Conservation (phyloP, 23 tunicate species). For the Ascidia mentula region DNA sequence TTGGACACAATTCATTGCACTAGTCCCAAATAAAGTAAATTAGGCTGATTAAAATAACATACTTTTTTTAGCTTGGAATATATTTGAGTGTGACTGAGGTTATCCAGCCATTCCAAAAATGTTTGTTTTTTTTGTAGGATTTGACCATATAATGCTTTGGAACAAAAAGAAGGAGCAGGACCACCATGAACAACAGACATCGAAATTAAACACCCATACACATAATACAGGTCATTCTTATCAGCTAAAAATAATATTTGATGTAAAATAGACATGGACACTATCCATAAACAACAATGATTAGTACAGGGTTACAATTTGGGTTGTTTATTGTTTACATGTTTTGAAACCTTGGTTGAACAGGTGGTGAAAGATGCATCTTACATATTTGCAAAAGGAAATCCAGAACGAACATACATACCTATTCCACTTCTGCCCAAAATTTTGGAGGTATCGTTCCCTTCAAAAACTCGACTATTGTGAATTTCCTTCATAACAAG, state of each 20-base stretch:
- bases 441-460: background rate
- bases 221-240: conserved; percentile 11
- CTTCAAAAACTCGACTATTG: conserved; percentile 8
- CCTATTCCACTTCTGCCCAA: background rate
- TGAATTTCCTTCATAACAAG: conserved; percentile 8
- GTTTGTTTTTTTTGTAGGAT: background rate
- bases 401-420: too few species aligned
- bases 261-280: too few species aligned
- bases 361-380: too few species aligned
- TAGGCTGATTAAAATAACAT: too few species aligned
- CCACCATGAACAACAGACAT: conserved; percentile 28
- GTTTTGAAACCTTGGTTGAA: too few species aligned
- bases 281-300: too few species aligned
- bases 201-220: conserved; percentile 19
- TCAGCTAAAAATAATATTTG: background rate
- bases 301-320: too few species aligned
- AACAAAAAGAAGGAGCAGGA: conserved; percentile 4
- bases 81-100: background rate
- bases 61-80: background rate
- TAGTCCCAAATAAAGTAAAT: too few species aligned
- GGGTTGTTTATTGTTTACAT: too few species aligned
- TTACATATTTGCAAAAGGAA: too few species aligned
- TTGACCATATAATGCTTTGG: background rate
- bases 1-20: too few species aligned
- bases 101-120: background rate